These are phyloP conservation scores for Trematomus bernacchii DNA, from an alignment of 2,797 vertebrate genomes.

Conservation along the genomic window DNA sequence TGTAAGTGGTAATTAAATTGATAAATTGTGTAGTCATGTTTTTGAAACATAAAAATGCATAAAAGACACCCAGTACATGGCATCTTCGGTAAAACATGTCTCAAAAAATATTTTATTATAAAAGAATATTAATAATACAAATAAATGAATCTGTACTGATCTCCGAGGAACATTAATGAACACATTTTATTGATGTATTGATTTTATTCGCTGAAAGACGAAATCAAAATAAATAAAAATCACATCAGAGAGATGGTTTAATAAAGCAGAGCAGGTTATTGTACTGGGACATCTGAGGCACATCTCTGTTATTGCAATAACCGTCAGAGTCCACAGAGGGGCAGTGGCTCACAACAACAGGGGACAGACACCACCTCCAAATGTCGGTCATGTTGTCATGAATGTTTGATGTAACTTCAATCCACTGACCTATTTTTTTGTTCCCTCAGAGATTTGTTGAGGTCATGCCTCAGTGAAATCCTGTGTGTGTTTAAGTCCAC, in stretches of 20 bases:
- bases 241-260: constrained; percentile 4
- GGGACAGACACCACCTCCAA: constrained; percentile 20
- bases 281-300: constrained; percentile 24
- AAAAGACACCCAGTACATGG: no score
- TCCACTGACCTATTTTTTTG: constrained; percentile 81
- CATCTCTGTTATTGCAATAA: constrained; percentile 70
- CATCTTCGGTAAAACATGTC: no score
- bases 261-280: constrained; percentile 38
- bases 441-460: constrained; percentile 72
- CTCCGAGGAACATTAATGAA: background rate
- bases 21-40: background rate
- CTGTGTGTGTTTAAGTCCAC: constrained; percentile 12
- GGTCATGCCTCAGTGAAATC: constrained; percentile 46
- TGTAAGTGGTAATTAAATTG: background rate
- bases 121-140: background rate
- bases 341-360: constrained; percentile 64
- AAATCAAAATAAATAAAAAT: constrained; percentile 13
- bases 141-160: background rate
- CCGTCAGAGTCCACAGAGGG: constrained; percentile 75
- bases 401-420: constrained; percentile 80
- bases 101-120: background rate
- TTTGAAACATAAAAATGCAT: no score
- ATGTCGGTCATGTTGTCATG: constrained; percentile 70
- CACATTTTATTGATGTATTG: constrained; percentile 14
- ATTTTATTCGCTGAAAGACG: no score